Evolutionary conservation across 2,888 invertebrate species (phyloP).

Genomic region (Odontocolon sp.): DNA sequence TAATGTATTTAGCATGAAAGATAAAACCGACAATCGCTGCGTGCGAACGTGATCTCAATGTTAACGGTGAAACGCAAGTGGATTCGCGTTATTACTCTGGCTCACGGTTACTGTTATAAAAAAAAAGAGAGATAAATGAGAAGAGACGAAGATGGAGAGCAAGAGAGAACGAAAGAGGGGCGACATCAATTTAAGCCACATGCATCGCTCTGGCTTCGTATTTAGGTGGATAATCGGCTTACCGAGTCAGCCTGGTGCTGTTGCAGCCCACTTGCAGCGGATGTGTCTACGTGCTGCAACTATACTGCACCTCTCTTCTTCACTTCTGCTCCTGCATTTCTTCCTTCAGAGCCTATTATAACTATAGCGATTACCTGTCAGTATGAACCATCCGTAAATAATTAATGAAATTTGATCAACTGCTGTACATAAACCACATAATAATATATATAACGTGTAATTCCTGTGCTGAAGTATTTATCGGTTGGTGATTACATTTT

Average conservation of each 20-base stretch:
- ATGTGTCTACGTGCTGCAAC: conserved; percentile 66
- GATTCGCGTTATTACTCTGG: conserved; percentile 52
- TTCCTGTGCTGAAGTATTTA: too few species aligned
- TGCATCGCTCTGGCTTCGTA: conserved; percentile 80
- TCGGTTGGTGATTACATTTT: too few species aligned
- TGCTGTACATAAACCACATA: too few species aligned
- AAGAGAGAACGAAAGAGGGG: conserved; percentile 60
- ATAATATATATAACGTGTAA: too few species aligned
- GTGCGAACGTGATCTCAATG: conserved; percentile 53
- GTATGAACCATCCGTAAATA: conserved; percentile 62
- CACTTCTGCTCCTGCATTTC: conserved; percentile 24
- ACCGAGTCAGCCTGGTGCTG: conserved; percentile 70
- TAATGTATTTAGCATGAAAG: conserved; percentile 37
- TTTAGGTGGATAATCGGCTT: conserved; percentile 80
- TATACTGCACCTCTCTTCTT: conserved; percentile 35
- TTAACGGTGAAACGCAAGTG: conserved; percentile 56
- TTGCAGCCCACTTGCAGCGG: conserved; percentile 70
- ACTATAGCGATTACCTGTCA: conserved; percentile 48
- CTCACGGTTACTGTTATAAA: conserved; percentile 52
- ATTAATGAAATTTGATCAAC: too few species aligned
- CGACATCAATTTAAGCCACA: conserved; percentile 79
- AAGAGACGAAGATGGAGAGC: conserved; percentile 14
- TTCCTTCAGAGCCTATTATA: neutral
- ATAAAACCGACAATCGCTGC: conserved; percentile 48
- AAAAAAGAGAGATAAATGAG: conserved; percentile 50